Base-by-base conservation (phyloP, 2,797 vertebrate species). In the Microhierax caerulescens region DNA sequence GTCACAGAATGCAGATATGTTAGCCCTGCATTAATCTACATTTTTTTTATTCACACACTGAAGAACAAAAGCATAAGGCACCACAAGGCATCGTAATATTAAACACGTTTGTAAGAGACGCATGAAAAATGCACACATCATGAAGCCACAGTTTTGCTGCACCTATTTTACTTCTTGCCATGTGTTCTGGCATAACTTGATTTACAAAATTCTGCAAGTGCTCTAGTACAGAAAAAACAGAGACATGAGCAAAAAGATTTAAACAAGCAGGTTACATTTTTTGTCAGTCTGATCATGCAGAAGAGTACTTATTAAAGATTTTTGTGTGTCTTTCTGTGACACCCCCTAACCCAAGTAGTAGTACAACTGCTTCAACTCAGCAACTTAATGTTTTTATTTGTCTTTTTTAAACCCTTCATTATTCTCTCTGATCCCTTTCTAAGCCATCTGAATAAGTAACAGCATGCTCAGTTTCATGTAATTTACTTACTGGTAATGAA, bases 1-100 rank as follows among this genome's bases (percentile, higher is more conserved):
- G 11, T 94, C 93, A 82, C 59, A 96, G 95, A 98, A 97, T 92
- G 64, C 95, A 96, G 97, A 80, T 75, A 89, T 53, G 65, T 89
- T 61, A 88, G 81, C 74, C 85, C 57, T 47, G 72, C 41, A 91
- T 85, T 78, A 92, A 88, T 82, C 76, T 51, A 63, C 76, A 51
- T 74, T 95, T 94, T 95, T 94, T 95, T 94, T 50, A 87, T 92
- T 88, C 70, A 73, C 50, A 24, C 50, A n/a, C 57, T 57, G 68
- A 84, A 93, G 82, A 92, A 96, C 85, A 95, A 95, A 93, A 95
- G 74, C 74, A 13, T 22, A 73, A 92, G 63, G 72, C 84, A 87
- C 77, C 39, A 77, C 51, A 67, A 50, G 72, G 70, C 63, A 78
- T 18, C 1, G 0, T 48, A 3, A 0, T 22, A 48, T 24, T 74